Percentiles rank a stretch among this genome's conserved stretches.
Conservation (phyloP, 2,797 vertebrate genomes). For the Mormyrus hasselquistii region DNA sequence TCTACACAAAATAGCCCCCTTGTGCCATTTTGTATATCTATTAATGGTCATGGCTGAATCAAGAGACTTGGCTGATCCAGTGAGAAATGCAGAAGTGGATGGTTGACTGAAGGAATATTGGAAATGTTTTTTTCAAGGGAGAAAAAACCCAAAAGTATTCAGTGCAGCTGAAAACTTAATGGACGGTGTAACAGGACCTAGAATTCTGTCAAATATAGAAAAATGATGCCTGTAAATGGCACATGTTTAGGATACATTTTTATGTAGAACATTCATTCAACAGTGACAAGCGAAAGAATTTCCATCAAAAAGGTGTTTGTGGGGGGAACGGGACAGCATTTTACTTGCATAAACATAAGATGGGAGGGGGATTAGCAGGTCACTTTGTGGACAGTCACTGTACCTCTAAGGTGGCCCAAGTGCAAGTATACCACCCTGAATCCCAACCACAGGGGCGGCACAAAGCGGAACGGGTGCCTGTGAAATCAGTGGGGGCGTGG, state of each 20-base stretch:
- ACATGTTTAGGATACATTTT: neutral
- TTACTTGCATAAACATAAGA: conserved; percentile 24
- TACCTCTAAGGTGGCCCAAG: conserved; percentile 29
- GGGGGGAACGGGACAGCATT: neutral
- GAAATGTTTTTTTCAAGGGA: neutral
- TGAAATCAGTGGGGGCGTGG: conserved; percentile 27
- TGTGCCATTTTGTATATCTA: neutral
- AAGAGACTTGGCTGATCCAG: neutral
- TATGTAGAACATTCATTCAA: neutral
- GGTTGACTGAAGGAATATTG: neutral
- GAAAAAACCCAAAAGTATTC: neutral
- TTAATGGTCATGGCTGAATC: neutral
- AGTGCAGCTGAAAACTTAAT: neutral
- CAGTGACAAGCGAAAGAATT: neutral
- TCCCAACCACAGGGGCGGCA: neutral
- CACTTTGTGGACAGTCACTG: conserved; percentile 26
- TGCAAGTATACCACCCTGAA: neutral
- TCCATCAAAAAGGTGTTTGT: neutral
- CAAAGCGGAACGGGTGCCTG: neutral
- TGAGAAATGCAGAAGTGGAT: neutral
- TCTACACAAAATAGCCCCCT: neutral
- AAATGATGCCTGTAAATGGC: neutral
- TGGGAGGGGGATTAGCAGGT: neutral
- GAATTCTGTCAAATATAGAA: neutral
- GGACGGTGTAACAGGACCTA: neutral